Evolutionary conservation across 2,888 invertebrate genomes (phyloP).

Genomic region (Pandemis corylana): DNA sequence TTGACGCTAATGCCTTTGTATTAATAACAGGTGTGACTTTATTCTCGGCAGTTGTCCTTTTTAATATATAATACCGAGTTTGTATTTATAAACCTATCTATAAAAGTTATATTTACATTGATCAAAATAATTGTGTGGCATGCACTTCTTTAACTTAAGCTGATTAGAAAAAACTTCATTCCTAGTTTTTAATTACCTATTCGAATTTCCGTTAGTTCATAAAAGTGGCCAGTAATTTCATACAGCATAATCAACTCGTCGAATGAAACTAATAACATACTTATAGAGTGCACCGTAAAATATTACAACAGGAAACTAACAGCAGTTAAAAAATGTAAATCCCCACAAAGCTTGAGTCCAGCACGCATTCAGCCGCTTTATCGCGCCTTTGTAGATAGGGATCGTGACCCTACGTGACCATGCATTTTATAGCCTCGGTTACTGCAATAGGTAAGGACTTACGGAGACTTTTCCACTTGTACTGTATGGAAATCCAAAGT

Average conservation of each 20-base stretch:
- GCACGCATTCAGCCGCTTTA: constrained; percentile 26
- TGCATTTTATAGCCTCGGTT: constrained; percentile 35
- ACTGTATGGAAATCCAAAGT: no score
- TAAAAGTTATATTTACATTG: no score
- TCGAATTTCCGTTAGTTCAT: no score
- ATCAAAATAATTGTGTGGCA: no score
- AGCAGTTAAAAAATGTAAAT: constrained; percentile 5
- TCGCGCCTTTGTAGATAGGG: constrained; percentile 38
- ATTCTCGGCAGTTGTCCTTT: not conserved
- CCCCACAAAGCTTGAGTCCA: constrained; percentile 10
- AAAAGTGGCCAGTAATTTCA: not conserved
- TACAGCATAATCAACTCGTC: not conserved
- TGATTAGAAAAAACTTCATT: no score
- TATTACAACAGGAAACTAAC: not conserved
- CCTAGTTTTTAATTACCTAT: no score
- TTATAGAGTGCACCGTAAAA: not conserved
- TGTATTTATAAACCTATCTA: no score
- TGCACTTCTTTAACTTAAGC: no score
- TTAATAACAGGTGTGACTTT: not conserved
- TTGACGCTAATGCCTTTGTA: constrained; percentile 18
- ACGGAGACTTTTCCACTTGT: not conserved
- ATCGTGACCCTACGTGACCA: constrained; percentile 38
- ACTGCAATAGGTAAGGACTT: no score
- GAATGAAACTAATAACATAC: not conserved
- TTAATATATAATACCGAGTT: no score